Evolutionary conservation across 2,113 vertebrate genomes (phyloP), one percentile per base, ranked within the genome.

Genomic region (Aphelocoma coerulescens): DNA sequence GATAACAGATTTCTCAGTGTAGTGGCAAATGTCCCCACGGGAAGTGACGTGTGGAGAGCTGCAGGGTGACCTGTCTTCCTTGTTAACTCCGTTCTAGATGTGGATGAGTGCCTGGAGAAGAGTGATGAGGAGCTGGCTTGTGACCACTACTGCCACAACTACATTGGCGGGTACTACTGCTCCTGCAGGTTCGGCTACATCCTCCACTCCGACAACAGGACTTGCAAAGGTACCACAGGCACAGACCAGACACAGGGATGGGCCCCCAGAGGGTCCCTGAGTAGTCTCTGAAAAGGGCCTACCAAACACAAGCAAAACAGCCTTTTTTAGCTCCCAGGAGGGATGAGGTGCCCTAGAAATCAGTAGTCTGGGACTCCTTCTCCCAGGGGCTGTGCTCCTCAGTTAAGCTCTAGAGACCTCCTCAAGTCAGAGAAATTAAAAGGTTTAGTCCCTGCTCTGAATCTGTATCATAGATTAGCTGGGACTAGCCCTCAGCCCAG

Each of bases 141-240:
- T 24, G 99, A 99, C 92, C 99, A 99, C 62, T 98, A 99, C 96
- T 99, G 99, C 93, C 99, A 99, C 91, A 99, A 99, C 98, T 99
- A 98, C 96, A 98, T 99, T 0, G 99, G 99, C 1, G 99, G 99
- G 39, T 99, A 98, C 97, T 99, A 99, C 97, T 99, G 99, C 93
- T 99, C 99, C 94, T 99, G 99, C 97, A 98, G 99, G 84, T 98
- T 99, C 6, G 99, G 99, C 91, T 99, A 99, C 98, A 97, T 98
- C 89, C 99, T 99, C 66, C 99, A 99, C 96, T 97, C 98, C 0
- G 99, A 99, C 98, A 99, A 99, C 97, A 98, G 98, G 96, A 99
- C 99, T 35, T 99, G 99, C 96, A 98, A 97, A 99, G 99, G 99
- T 99, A 93, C 41, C 26, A 59, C 39, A 16, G 52, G 23, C 57